Evolutionary conservation across 2,797 vertebrate species (phyloP), one percentile per base, ranked within the genome.

Genomic region (Lophotriccus pileatus): DNA sequence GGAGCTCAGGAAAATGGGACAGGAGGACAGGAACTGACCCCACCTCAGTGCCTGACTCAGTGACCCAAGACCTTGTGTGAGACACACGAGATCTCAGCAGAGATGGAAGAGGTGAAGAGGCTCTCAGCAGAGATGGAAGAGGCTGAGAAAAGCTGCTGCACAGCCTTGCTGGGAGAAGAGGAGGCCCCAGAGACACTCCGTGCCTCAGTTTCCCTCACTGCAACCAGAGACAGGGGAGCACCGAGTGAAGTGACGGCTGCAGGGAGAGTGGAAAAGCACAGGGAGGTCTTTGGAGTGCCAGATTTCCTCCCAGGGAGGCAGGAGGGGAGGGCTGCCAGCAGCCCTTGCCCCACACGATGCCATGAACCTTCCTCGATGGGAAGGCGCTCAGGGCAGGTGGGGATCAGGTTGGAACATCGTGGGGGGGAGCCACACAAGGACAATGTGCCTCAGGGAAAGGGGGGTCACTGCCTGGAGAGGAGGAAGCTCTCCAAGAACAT

Each of bases 181-280:
- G 18, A 34, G 16, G 25, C 22, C 49, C 56, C 44, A 39, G 8
- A 37, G 52, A 16, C 1, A 2, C 67, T 52, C 62, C 0, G 15
- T 93, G 91, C 93, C 95, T 95, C 94, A 27, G 63, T 87, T 79
- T 85, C 93, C 79, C 85, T 6, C 12, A 22, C 2, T 9, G 41
- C 34, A 24, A 63, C 12, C 62, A n/a, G 69, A 52, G 49, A 6
- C 14, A 4, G 8, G 9, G 37, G 6, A 55, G 25, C 6, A 1
- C 14, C 0, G 0, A 7, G 69, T 0, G 46, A 73, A 53, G 82
- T 21, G 73, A 4, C 0, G 28, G 72, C 36, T 20, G 53, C 58
- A 53, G 85, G 24, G 15, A 47, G 49, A 12, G 24, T 9, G 55
- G 23, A 6, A 67, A 73, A 79, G 56, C 89, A 37, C 34, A 0